Conservation (phyloP, 2,888 invertebrate genomes). For the Ypsolopha scabrella region DNA sequence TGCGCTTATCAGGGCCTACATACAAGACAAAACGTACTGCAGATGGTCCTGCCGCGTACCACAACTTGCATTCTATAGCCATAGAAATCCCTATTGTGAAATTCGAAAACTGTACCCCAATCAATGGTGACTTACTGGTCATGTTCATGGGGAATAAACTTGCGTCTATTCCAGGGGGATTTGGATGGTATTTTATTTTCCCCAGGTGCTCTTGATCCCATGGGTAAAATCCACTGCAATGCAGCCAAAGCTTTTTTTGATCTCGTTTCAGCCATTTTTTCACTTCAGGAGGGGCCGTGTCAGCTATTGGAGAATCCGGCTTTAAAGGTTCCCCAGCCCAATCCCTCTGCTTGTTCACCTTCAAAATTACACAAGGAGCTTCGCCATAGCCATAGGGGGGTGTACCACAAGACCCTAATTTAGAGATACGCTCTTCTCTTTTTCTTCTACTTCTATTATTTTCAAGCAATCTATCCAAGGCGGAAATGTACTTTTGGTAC, state of each 20-base stretch:
- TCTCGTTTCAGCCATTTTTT: constrained; percentile 30
- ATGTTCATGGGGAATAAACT: constrained; percentile 30
- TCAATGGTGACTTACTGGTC: constrained; percentile 26
- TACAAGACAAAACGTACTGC: constrained; percentile 39
- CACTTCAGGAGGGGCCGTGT: constrained; percentile 29
- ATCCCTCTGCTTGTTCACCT: constrained; percentile 40
- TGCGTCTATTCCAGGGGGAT: constrained; percentile 52
- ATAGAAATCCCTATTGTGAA: constrained; percentile 46
- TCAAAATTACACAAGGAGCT: constrained; percentile 44
- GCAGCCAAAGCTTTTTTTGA: constrained; percentile 38
- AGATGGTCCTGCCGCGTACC: constrained; percentile 43
- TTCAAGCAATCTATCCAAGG: constrained; percentile 31
- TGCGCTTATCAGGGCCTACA: constrained; percentile 21
- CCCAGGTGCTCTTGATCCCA: constrained; percentile 53
- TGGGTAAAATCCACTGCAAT: constrained; percentile 39
- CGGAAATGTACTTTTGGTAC: constrained; percentile 37
- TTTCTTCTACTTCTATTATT: constrained; percentile 20
- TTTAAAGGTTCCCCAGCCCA: constrained; percentile 43
- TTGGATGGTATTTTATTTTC: constrained; percentile 40
- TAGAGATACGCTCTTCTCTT: constrained; percentile 13
- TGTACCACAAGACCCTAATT: constrained; percentile 42
- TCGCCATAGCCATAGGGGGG: constrained; percentile 49
- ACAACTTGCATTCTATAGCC: constrained; percentile 44
- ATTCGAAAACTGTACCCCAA: constrained; percentile 45
- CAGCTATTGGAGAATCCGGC: constrained; percentile 19